Percentiles rank a stretch among this genome's conserved stretches.
Conservation (phyloP, 2,113 vertebrate species). For the Talpa occidentalis region DNA sequence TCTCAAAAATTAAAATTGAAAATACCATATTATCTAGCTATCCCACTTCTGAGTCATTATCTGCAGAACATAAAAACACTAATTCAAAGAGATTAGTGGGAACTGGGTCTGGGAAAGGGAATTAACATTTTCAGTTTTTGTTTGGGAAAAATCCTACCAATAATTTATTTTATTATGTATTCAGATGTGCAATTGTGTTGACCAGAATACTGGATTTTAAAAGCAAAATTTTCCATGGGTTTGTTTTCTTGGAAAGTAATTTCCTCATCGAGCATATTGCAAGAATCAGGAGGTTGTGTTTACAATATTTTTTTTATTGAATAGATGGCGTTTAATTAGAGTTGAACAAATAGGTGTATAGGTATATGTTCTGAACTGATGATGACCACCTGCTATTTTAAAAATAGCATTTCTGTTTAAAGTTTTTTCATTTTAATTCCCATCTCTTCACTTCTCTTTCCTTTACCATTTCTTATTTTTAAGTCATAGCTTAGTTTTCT, state of each 20-base stretch:
- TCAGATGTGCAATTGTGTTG: not conserved
- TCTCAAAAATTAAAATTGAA: no score
- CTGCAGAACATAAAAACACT: no score
- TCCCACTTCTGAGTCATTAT: no score
- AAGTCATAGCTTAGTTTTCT: not conserved
- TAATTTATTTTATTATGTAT: not conserved
- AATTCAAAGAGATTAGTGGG: no score
- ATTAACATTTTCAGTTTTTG: not conserved
- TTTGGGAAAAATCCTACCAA: not conserved
- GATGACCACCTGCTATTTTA: not conserved
- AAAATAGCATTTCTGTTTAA: not conserved
- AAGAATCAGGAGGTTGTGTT: not conserved
- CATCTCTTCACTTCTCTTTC: not conserved
- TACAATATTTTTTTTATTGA: not conserved
- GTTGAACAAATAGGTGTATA: not conserved
- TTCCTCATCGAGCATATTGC: not conserved
- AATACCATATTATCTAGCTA: no score
- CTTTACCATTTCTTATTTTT: not conserved
- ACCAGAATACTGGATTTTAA: not conserved
- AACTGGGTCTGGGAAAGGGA: no score
- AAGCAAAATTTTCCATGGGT: not conserved
- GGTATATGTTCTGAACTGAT: conserved; percentile 16
- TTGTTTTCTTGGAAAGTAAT: not conserved
- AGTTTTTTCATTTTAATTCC: not conserved
- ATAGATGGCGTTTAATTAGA: not conserved